A percentile compares a stretch with the other conserved stretches of the same genome.
These are phyloP conservation scores for Mizuhopecten yessoensis DNA, from an alignment of 1,140 invertebrate genomes.

Conservation along the genomic window DNA sequence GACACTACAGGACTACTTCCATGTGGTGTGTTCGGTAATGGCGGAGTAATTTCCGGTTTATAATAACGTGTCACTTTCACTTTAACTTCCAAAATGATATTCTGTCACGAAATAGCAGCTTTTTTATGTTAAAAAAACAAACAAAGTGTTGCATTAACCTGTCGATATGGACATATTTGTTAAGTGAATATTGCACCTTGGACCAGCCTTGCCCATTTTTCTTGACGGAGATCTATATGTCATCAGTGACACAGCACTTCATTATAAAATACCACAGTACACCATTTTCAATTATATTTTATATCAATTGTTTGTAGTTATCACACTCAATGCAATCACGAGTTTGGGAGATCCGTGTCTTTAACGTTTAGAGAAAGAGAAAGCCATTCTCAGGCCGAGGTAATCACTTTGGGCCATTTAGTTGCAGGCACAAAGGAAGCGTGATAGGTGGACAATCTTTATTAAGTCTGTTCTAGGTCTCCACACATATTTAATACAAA, in stretches of 20 bases:
- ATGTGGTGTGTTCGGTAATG: not conserved
- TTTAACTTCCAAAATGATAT: not conserved
- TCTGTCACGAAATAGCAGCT: not conserved
- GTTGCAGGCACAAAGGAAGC: not conserved
- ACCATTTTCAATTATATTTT: not conserved
- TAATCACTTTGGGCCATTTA: not conserved
- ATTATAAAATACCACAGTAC: not conserved
- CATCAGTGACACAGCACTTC: no score
- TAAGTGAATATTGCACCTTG: not conserved
- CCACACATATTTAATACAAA: no score
- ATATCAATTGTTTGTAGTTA: not conserved
- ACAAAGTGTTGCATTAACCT: not conserved
- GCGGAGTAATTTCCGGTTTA: not conserved
- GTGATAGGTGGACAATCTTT: not conserved
- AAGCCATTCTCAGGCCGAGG: not conserved
- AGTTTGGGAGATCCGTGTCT: not conserved
- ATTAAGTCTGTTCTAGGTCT: not conserved
- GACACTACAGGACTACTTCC: not conserved
- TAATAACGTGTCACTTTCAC: conserved; percentile 28
- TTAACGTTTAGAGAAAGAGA: not conserved
- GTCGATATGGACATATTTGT: not conserved
- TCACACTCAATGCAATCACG: not conserved
- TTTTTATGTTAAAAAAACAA: not conserved
- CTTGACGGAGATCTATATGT: no score
- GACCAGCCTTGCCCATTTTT: not conserved